Base-by-base conservation (phyloP, 2,888 invertebrate species). In the Homarus gammarus region DNA sequence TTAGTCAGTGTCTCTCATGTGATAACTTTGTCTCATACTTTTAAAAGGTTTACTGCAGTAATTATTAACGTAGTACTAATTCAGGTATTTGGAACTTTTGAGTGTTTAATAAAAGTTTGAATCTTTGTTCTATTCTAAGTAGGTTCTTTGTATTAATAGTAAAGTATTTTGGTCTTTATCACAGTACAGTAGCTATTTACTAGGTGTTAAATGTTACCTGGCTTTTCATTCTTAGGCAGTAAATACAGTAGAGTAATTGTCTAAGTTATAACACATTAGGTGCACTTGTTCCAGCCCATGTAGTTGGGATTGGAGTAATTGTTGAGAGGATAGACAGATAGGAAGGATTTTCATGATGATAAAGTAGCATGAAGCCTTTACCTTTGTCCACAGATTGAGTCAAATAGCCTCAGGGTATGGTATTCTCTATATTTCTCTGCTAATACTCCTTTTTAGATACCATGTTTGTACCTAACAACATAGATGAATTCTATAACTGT, bases 321-420 rank as follows among this genome's bases (percentile, higher is more conserved):
- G 3, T 18, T n/a, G 56, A 56, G 22, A 56, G 22, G 56, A 56
- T 56, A 56, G 56, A 18, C 22, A 56, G 5, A 56, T n/a, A 33
- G 49, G 77, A 77, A 33, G n/a, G 10, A 27, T 44, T 49, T n/a
- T 77, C 31, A 31, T 49, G 51, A 77, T 10, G 31, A 61, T 10
- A 64, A 44, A 75, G 51, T 77, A 64, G 85, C 85, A 77, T 44
- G 77, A 85, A 61, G 61, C 40, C 51, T 85, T 73, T 85, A 75
- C 73, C 75, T 75, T 64, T 77, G 64, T 85, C 77, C 85, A 85
- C 85, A 85, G 85, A 85, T 85, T 75, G 85, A 85, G 85, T 85
- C 85, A 85, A 75, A 49, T 85, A 75, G 36, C 64, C 75, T 75
- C 56, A 64, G 75, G 85, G 85, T 85, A 85, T 85, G 75, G 85